phyloP scores from a whole-genome alignment of 64 coral and sea anemone genomes.

The Astreopora myriophthalma region DNA sequence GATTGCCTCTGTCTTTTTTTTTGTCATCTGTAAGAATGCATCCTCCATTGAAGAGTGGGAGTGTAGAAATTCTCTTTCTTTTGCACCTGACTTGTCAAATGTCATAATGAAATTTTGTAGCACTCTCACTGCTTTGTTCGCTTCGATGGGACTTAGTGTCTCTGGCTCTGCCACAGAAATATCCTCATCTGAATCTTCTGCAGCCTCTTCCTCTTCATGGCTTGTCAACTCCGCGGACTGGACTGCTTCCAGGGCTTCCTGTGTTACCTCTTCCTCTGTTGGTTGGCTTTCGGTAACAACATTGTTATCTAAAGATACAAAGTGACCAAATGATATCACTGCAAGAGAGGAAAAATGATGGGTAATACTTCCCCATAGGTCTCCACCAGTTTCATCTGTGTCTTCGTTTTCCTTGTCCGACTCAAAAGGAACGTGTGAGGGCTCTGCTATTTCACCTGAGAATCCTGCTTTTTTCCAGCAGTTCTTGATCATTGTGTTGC shows the following conservation, averaged over 20 bases:
- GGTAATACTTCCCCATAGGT: no score
- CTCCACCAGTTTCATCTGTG: no score
- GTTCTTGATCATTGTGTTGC: no score
- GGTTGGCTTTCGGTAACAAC: slow-evolving; percentile 56
- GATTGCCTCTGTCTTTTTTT: no score
- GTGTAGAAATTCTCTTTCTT: no score
- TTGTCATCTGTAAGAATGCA: not conserved
- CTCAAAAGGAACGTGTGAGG: no score
- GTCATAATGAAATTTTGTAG: slow-evolving; percentile 31
- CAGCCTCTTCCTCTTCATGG: not conserved
- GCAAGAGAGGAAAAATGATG: no score
- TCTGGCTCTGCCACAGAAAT: not conserved
- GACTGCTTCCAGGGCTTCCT: not conserved
- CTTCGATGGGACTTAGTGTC: not conserved
- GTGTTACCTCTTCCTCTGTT: slow-evolving; percentile 27
- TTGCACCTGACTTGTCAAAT: slow-evolving; percentile 47
- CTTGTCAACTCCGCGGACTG: not conserved
- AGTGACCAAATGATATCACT: slow-evolving; percentile 36
- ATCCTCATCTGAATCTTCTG: not conserved
- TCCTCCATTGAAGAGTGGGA: no score
- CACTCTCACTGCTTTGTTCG: not conserved
- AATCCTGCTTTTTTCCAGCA: no score
- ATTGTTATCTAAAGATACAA: slow-evolving; percentile 56
- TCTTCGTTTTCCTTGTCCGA: no score
- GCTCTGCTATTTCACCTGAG: no score